Percentiles rank a stretch among this genome's conserved stretches.
phyloP scores from a whole-genome alignment of 2,888 invertebrate genomes.

The Deilephila porcellus region DNA sequence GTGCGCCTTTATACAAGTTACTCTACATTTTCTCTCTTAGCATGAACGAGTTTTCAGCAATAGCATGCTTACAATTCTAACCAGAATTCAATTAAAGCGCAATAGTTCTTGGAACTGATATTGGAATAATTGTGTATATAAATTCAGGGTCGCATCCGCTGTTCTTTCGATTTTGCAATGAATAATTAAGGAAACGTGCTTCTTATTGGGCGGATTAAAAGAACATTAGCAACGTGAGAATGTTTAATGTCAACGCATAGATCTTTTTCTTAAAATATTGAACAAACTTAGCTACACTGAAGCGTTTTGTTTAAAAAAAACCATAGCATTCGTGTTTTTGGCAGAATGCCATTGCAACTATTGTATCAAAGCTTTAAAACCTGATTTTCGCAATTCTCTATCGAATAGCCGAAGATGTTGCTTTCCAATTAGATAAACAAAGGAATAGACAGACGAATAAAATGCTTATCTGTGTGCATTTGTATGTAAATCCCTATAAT shows the following conservation, averaged over 20 bases:
- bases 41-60: too few relatives aligned
- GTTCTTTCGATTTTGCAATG: not conserved
- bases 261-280: not conserved
- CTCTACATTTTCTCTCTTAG: too few relatives aligned
- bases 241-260: not conserved
- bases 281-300: not conserved
- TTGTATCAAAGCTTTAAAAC: conserved; percentile 15
- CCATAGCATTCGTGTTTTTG: not conserved
- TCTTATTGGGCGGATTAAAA: not conserved
- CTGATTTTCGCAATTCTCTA: not conserved
- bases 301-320: not conserved
- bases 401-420: not conserved
- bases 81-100: not conserved
- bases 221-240: not conserved
- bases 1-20: too few relatives aligned
- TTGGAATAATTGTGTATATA: not conserved
- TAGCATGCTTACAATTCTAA: not conserved
- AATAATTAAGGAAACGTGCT: not conserved
- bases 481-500: too few relatives aligned
- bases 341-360: conserved; percentile 5
- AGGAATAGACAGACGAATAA: not conserved
- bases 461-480: too few relatives aligned
- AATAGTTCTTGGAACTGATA: not conserved
- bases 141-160: not conserved
- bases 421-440: not conserved